Base-by-base conservation (phyloP, 2,797 vertebrate genomes). In the Peromyscus attwateri region DNA sequence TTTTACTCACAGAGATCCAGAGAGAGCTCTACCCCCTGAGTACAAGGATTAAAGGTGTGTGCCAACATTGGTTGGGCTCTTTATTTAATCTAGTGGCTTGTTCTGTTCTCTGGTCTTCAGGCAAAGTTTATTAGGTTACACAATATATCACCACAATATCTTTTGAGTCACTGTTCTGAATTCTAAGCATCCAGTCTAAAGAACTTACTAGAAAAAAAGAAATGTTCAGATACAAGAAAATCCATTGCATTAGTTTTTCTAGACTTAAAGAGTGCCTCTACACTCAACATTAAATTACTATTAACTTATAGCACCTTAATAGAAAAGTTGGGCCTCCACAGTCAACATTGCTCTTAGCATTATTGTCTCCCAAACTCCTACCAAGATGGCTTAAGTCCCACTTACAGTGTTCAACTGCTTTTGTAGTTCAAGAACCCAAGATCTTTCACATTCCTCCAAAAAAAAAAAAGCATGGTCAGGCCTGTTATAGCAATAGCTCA, bases 101-200 rank as follows among this genome's bases (percentile, higher is more conserved):
- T 57, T 57, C 55, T 57, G 55, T 57, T 57, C 55, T 57, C 55
- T 57, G 55, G 17, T 57, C 16, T 57, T 57, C 55, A 57, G 55
- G 55, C 55, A 57, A 57, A 57, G 55, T 57, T 57, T 57, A 57
- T 57, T 57, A 57, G 55, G 55, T 17, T 57, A 57, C 55, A 57
- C 55, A 57, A 57, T 57, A 57, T 57, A 57, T 19, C 55, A 57
- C 16, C 55, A 57, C 55, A 57, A 57, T 89, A 55, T 17, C 14
- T 6, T 92, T 94, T 94, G 60, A 49, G 21, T 49, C 46, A 62
- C 10, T 85, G 19, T 57, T 71, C 31, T 87, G 68, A 89, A 37
- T 60, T 95, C 7, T 79, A 88, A 43, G 46, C 84, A 93, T 85
- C 46, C 25, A 66, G 3, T 84, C 34, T 75, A 83, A 92, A n/a